Evolutionary conservation across 2,113 vertebrate species (phyloP), one percentile per base, ranked within the genome.

Genomic region (Manacus vitellinus): DNA sequence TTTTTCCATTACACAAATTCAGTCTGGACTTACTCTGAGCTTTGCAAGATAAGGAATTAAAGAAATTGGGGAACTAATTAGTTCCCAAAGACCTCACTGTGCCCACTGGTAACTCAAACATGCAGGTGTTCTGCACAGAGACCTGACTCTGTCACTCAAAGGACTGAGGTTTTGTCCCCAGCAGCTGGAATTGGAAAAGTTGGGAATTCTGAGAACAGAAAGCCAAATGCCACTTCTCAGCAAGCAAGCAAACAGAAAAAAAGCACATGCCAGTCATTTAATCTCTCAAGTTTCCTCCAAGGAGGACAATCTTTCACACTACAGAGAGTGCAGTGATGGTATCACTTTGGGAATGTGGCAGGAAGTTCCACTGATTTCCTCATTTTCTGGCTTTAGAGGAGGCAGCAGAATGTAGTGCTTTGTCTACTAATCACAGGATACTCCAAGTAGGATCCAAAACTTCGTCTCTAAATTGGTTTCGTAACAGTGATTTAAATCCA

Each of bases 231-330:
- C 37, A 80, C 46, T 46, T 54, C 37, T 55, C 6, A 72, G 9
- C 7, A 37, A 92, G 39, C 0, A 0, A 70, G 23, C 2, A 8
- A 66, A 43, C 0, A 72, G 30, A 23, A 72, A 61, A 61, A 61
- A 62, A 37, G 1, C 7, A n/a, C 9, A 15, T 10, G 19, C 13
- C 21, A 75, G 37, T 31, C 28, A 85, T 28, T 70, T 46, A 2
- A 70, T 28, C 10, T 14, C 37, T 41, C 14, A 10, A 3, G 2
- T 31, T 82, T 58, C 65, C 41, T 54, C 62, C 85, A 41, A 31
- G 43, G 18, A 86, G 44, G 13, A 68, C 33, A 81, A 51, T 7
- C 30, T 68, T 30, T 20, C 20, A 54, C 28, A 37, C 14, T 25
- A 22, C 23, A 30, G 41, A 77, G 37, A 31, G 3, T 0, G 8